Base-by-base conservation (phyloP, 1,140 invertebrate genomes). In the Drosophila biarmipes region DNA sequence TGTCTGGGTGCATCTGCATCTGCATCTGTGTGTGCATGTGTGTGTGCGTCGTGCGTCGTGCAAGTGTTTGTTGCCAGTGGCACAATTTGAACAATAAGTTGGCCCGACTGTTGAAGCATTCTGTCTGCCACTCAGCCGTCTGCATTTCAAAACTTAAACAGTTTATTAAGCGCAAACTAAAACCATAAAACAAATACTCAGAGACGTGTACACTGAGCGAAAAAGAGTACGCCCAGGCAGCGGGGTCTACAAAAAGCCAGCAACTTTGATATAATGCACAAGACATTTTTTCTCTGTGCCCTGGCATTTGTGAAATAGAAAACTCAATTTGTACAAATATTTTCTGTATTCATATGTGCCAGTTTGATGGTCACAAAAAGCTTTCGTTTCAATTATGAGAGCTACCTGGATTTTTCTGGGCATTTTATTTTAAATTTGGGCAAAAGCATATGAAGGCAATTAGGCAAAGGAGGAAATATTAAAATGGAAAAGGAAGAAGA, bases 81-180 rank as follows among this genome's bases (percentile, higher is more conserved):
- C 68, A 74, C 54, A 74, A 73, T 61, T 61, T 82, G 45, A 78
- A 82, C 73, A 77, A 73, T 59, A 64, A 77, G 45, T 77, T 73
- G 46, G 45, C 27, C 45, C 59, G 53, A 38, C 53, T 77, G 71
- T 40, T 51, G n/a, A 43, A 56, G 43, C 37, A 40, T 73, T 59
- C 48, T 48, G 45, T 68, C 63, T 75, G 78, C 72, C 42, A 54
- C 67, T 67, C 56, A 48, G 62, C 37, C 61, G 73, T 64, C 56
- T 58, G 45, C 72, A 72, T 76, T 80, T 62, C 48, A 54, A 75
- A 82, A 78, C 68, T 74, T 78, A 63, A 73, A 82, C 61, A 78
- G 61, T 71, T 80, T 80, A 75, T 80, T 51, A 80, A 67, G 42
- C 34, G 49, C 37, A 74, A 52, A 42, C 59, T 46, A 57, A 66